Evolutionary conservation across 2,797 vertebrate genomes (phyloP).

Genomic region (Enteromius treurensis): DNA sequence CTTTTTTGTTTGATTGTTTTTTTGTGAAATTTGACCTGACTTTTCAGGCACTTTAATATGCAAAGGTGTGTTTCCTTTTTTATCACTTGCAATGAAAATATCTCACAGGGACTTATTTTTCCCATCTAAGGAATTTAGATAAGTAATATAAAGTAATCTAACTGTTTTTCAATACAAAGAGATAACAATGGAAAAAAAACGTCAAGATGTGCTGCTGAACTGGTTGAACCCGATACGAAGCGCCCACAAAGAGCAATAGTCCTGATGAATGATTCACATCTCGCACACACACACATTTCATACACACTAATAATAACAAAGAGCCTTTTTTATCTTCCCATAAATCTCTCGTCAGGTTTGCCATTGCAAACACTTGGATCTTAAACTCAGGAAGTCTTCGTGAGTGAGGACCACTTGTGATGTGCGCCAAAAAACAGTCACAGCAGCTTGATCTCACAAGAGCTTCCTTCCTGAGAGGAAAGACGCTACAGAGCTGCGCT

Average conservation of each 20-base stretch:
- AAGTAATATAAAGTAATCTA: constrained; percentile 13
- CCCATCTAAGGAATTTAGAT: constrained; percentile 32
- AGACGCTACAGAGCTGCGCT: constrained; percentile 33
- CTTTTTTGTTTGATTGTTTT: neutral
- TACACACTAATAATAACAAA: constrained; percentile 34
- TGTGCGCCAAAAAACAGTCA: constrained; percentile 62
- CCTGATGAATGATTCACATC: constrained; percentile 14
- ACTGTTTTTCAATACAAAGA: constrained; percentile 1
- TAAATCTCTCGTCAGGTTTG: constrained; percentile 52
- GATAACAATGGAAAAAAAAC: constrained; percentile 3
- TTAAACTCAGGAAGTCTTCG: constrained; percentile 57
- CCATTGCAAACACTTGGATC: constrained; percentile 59
- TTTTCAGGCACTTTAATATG: neutral
- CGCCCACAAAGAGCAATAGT: neutral
- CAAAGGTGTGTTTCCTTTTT: constrained; percentile 13
- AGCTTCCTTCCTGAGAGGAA: constrained; percentile 67
- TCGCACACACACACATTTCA: neutral
- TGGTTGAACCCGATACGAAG: constrained; percentile 17
- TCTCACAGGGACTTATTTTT: constrained; percentile 25
- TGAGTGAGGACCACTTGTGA: constrained; percentile 58
- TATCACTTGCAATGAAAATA: constrained; percentile 12
- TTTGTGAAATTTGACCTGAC: neutral
- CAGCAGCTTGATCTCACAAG: constrained; percentile 58
- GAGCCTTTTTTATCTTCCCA: constrained; percentile 29
- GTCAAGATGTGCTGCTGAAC: constrained; percentile 15